phyloP scores from a whole-genome alignment of 2,113 vertebrate genomes.

The Typhlomys cinereus region DNA sequence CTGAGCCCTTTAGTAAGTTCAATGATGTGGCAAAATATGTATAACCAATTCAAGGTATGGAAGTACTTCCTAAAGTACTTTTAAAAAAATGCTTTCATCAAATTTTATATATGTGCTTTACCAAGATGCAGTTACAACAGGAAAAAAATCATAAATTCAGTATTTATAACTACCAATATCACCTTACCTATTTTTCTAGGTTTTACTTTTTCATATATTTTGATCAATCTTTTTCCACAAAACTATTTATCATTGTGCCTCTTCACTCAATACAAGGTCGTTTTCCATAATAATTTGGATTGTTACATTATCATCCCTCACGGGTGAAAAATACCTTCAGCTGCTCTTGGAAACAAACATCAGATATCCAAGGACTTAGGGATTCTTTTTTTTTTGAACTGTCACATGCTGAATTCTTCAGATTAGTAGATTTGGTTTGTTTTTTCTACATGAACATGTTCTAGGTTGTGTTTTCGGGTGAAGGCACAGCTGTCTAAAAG shows the following conservation, averaged over 20 bases:
- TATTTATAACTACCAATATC: not conserved
- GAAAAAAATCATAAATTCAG: not conserved
- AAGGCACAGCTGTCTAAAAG: slow-evolving; percentile 70
- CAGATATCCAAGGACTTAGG: not conserved
- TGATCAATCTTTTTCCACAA: not conserved
- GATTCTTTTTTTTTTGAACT: not conserved
- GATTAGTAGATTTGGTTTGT: slow-evolving; percentile 28
- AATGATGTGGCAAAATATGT: not conserved
- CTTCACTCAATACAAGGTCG: not conserved
- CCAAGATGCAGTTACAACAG: slow-evolving; percentile 34
- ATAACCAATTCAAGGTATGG: not conserved
- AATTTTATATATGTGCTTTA: slow-evolving; percentile 6
- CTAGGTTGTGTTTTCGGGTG: slow-evolving; percentile 41
- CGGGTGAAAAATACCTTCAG: slow-evolving; percentile 11
- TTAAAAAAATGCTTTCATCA: not conserved
- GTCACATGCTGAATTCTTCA: not conserved
- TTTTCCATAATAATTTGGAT: slow-evolving; percentile 15
- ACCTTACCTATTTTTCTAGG: not conserved
- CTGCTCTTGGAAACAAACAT: slow-evolving; percentile 4
- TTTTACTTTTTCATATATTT: slow-evolving; percentile 5
- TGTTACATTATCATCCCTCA: not conserved
- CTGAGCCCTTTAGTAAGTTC: not conserved
- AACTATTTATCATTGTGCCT: not conserved
- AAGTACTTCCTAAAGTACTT: slow-evolving; percentile 12
- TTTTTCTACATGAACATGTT: not conserved